Evolutionary conservation across 2,888 invertebrate genomes (phyloP), one percentile per base, ranked within the genome.

Genomic region (Drosophila lutescens): DNA sequence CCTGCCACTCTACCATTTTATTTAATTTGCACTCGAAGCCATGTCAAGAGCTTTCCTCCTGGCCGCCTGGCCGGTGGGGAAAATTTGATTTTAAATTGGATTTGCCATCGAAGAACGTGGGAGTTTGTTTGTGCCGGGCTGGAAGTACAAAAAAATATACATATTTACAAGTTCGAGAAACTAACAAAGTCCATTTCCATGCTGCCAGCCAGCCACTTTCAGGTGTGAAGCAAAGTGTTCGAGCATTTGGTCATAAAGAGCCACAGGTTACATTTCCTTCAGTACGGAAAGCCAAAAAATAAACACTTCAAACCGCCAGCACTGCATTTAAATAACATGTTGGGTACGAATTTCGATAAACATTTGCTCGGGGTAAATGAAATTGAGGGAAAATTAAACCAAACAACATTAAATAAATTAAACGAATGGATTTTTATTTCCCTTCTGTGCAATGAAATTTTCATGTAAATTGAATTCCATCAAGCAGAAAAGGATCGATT

Each of bases 1-100:
- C 74, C 68, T 73, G 71, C 78, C 77, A 73, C 66, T 78, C 76
- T 75, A 54, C 69, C 65, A 82, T 80, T 85, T 87, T 85, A 85
- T 85, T 85, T 85, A 85, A 85, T 85, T 85, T 85, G 75, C 85
- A 85, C 87, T 87, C 65, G 75, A 82, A 77, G 77, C 66, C 43
- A 68, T 71, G 72, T 68, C 54, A 55, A 79, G 76, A 70, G 60
- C 44, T 50, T 17, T 5, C 32, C 50, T 51, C n/a, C 40, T 47
- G 32, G 34, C 46, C 38, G 40, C 15, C 40, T 49, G 32, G 34
- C 49, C 44, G 40, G 40, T 15, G 57, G 63, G 46, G 72, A 80
- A 87, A 80, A 85, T 87, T 85, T 85, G 80, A 85, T 85, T 85
- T 84, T 80, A 85, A 85, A 85, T 85, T 85, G 87, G 76, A 85